Base-by-base conservation (phyloP, 2,797 vertebrate genomes). In the Megaceryle alcyon region DNA sequence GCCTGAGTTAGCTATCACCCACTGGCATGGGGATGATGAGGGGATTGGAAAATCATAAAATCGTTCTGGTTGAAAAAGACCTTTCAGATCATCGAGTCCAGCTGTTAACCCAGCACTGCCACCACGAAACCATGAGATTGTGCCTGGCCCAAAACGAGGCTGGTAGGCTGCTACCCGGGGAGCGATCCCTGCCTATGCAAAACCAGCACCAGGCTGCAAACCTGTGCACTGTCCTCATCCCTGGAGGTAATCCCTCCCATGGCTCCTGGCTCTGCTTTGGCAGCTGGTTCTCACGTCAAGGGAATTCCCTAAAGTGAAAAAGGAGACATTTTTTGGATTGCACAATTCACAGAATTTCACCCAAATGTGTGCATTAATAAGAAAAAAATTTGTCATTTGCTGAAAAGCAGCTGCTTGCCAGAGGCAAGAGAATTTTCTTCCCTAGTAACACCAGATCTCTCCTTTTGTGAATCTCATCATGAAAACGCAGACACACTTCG, bases 311-410 rank as follows among this genome's bases (percentile, higher is more conserved):
- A 14, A 19, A 19, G 43, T 48, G 29, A 16, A 39, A 69, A n/a
- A 70, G 8, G 44, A 51, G 19, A 56, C 31, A 29, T 28, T 54
- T 59, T 59, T 78, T 46, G 14, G 41, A 10, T 17, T 41, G 10
- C 10, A 0, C 21, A 33, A 21, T 23, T 65, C 35, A 37, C 57
- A 41, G 12, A 31, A 20, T 59, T 78, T 44, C 61, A 65, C 60
- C 37, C 0, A 0, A 63, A 16, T 1, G 0, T 3, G 3, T 33
- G 53, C 31, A 6, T 21, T 41, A 19, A 14, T 8, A 22, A 53
- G 19, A 41, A 60, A 53, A 77, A 66, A 12, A 2, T 31, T 61
- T 46, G 26, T 48, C 54, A 21, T 17, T 51, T 51, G 1, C 63
- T 31, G n/a, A 66, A 79, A 59, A 48, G 35, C 18, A 49, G 20